Percentiles rank a stretch among this genome's conserved stretches.
Evolutionary conservation across 2,888 invertebrate species (phyloP).

Genomic region (Kuschelorhynchus macadamiae): DNA sequence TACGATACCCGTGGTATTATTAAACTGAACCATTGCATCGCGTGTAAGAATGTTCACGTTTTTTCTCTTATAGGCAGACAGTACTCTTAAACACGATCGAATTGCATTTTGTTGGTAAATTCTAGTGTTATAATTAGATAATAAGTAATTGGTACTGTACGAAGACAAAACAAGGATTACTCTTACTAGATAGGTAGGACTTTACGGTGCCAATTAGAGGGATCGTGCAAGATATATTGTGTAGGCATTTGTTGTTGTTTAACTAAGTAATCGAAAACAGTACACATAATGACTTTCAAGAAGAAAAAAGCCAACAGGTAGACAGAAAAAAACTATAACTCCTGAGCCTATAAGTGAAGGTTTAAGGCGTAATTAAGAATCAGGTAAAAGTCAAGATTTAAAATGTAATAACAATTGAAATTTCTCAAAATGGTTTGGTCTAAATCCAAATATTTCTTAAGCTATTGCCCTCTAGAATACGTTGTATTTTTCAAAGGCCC

Average conservation of each 20-base stretch:
- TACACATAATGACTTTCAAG: too few relatives aligned
- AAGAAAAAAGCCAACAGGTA: too few relatives aligned
- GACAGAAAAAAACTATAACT: too few relatives aligned
- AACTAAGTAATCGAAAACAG: conserved; percentile 9
- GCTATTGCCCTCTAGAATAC: too few relatives aligned
- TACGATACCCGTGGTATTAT: conserved; percentile 10
- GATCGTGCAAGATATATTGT: conserved; percentile 41
- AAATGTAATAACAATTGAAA: too few relatives aligned
- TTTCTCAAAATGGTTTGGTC: too few relatives aligned
- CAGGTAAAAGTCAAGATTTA: too few relatives aligned
- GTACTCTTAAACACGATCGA: conserved; percentile 62
- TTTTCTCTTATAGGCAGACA: conserved; percentile 59
- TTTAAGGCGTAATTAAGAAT: too few relatives aligned
- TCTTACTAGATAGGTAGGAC: conserved; percentile 46
- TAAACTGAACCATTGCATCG: conserved; percentile 51
- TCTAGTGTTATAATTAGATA: conserved; percentile 62
- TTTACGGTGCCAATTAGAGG: conserved; percentile 50
- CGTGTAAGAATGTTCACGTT: conserved; percentile 63
- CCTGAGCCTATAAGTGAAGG: too few relatives aligned
- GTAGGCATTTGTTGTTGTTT: conserved; percentile 41
- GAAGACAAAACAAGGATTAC: conserved; percentile 57
- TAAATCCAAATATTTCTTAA: too few relatives aligned
- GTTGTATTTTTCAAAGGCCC: too few relatives aligned
- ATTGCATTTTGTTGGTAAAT: conserved; percentile 59
- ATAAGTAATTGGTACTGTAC: conserved; percentile 58